These are phyloP conservation scores for Atlantisia rogersi DNA, from an alignment of 2,113 vertebrate genomes.

Conservation along the genomic window DNA sequence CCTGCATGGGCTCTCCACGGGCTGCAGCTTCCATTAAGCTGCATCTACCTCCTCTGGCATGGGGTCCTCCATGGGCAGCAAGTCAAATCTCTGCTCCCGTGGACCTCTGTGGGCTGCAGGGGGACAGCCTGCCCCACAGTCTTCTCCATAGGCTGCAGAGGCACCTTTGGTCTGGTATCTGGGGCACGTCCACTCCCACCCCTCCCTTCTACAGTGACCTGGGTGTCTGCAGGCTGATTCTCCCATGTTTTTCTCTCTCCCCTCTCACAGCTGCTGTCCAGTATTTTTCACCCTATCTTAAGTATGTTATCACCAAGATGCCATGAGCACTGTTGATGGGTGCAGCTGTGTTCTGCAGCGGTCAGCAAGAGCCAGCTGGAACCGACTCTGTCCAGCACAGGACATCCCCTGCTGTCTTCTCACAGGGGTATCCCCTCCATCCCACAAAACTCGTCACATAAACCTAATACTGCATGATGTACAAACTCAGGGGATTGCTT, in stretches of 20 bases:
- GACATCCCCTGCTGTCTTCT: fast-evolving
- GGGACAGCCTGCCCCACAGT: not conserved
- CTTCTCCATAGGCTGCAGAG: fast-evolving
- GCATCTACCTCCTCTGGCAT: fast-evolving
- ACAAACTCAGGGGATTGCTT: not conserved
- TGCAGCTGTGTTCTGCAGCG: fast-evolving
- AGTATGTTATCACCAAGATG: fast-evolving
- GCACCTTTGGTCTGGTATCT: fast-evolving
- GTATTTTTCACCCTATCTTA: not conserved
- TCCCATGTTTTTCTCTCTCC: not conserved
- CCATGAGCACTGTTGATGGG: fast-evolving
- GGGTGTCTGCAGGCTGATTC: fast-evolving
- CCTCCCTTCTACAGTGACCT: no score
- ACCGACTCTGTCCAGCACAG: fast-evolving
- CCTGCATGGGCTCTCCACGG: not conserved
- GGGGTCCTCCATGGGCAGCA: fast-evolving
- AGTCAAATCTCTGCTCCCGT: not conserved
- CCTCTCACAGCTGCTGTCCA: not conserved
- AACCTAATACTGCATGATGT: fast-evolving
- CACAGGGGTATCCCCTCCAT: fast-evolving
- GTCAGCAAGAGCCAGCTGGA: no score
- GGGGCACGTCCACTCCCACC: not conserved
- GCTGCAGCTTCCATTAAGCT: not conserved
- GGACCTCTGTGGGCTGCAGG: not conserved
- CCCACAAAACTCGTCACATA: fast-evolving